Conservation (phyloP, 2,113 vertebrate species). For the Heloderma charlesbogerti region DNA sequence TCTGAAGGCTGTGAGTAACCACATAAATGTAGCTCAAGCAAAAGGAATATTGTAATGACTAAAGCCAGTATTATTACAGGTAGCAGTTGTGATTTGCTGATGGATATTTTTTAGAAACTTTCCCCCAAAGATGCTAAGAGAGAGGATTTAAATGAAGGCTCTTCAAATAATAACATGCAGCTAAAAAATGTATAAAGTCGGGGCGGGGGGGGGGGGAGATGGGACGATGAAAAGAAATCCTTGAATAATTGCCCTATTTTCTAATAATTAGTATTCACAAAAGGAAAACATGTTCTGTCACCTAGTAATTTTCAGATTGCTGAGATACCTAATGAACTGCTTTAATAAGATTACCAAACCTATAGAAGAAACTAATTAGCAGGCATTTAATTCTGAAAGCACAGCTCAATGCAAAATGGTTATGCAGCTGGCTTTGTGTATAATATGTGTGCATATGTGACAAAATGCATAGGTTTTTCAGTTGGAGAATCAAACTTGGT, state of each 20-base stretch:
- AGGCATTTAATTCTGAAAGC: slow-evolving; percentile 63
- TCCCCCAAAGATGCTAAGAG: slow-evolving; percentile 38
- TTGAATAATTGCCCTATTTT: slow-evolving; percentile 59
- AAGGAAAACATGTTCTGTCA: slow-evolving; percentile 44
- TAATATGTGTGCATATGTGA: neutral
- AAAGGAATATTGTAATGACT: neutral
- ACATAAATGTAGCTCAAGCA: neutral
- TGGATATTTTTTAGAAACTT: slow-evolving; percentile 34
- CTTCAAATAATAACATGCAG: slow-evolving; percentile 36
- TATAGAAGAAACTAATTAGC: slow-evolving; percentile 61
- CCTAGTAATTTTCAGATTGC: slow-evolving; percentile 68
- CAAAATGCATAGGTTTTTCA: neutral
- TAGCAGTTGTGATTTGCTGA: slow-evolving; percentile 26
- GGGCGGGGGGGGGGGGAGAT: neutral
- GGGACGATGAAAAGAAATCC: slow-evolving; percentile 21
- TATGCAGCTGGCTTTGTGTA: slow-evolving; percentile 38
- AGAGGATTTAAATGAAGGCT: slow-evolving; percentile 44
- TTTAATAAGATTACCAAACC: slow-evolving; percentile 62
- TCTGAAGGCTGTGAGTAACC: neutral
- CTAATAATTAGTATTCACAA: slow-evolving; percentile 63
- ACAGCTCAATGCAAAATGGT: neutral
- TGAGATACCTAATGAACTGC: slow-evolving; percentile 60
- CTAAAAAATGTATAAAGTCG: slow-evolving; percentile 40
- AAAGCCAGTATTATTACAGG: neutral
- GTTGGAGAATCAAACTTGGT: slow-evolving; percentile 27